Evolutionary conservation across 92 coral and sea anemone species (phyloP).

Genomic region (Siderastrea radians): DNA sequence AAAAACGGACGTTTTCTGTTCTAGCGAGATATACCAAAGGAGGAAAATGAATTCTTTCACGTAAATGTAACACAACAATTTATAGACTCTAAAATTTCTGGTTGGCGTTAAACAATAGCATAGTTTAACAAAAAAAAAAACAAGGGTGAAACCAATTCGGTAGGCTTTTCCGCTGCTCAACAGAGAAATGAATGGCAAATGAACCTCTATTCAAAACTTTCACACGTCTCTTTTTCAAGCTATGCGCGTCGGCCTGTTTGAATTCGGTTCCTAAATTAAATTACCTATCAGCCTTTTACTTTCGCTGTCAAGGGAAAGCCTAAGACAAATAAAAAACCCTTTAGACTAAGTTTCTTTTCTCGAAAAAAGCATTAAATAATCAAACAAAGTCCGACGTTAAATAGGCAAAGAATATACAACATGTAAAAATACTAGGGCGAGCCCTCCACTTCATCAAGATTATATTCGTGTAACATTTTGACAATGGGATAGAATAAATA

Average conservation of each 20-base stretch:
- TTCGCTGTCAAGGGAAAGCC: slow-evolving; percentile 23
- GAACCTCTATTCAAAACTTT: slow-evolving; percentile 13
- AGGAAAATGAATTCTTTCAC: not conserved
- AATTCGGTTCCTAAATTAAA: slow-evolving; percentile 23
- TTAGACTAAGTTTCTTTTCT: not conserved
- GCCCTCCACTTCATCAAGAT: not conserved
- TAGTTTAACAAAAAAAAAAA: not conserved
- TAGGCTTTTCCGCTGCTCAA: slow-evolving; percentile 21
- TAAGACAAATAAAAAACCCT: not conserved
- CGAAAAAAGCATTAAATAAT: slow-evolving; percentile 36
- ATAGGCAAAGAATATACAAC: not conserved
- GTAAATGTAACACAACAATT: slow-evolving; percentile 14
- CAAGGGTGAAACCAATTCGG: slow-evolving; percentile 7
- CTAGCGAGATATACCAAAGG: not conserved
- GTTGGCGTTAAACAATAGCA: slow-evolving; percentile 5
- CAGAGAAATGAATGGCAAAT: slow-evolving; percentile 14
- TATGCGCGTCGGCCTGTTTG: slow-evolving; percentile 36
- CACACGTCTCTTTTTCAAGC: slow-evolving; percentile 17
- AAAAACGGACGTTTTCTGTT: slow-evolving; percentile 3
- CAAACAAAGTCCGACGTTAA: slow-evolving; percentile 11
- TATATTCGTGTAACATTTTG: not conserved
- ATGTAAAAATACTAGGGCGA: not conserved
- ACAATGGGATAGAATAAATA: slow-evolving; percentile 8
- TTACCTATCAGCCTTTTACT: slow-evolving; percentile 5
- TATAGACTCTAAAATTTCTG: slow-evolving; percentile 8